Percentiles rank a stretch among this genome's conserved stretches.
phyloP scores from a whole-genome alignment of 2,888 invertebrate species.

The Blomia tropicalis region DNA sequence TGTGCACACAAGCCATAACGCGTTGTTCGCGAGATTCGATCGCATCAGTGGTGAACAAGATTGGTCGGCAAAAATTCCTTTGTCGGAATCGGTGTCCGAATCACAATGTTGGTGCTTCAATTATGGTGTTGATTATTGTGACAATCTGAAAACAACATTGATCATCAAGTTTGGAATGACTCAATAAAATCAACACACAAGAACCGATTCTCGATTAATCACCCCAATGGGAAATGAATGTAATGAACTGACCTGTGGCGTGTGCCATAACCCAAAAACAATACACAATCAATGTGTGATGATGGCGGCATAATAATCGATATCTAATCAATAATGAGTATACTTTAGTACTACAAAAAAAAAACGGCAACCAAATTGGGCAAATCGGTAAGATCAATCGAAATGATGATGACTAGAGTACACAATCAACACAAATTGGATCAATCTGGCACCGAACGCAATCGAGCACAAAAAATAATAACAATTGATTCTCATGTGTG shows the following conservation, averaged over 20 bases:
- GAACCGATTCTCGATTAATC: not conserved
- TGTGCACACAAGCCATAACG: not conserved
- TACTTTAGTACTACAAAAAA: not conserved
- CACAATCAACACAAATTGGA: not conserved
- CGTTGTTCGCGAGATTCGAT: not conserved
- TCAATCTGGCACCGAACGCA: not conserved
- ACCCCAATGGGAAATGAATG: not conserved
- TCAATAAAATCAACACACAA: not conserved
- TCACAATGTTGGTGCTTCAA: not conserved
- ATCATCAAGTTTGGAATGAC: not conserved
- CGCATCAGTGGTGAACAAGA: not conserved
- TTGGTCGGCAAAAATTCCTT: slow-evolving; percentile 13
- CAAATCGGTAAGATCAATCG: not conserved
- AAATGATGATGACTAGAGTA: not conserved
- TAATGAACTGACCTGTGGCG: not conserved
- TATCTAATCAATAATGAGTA: slow-evolving; percentile 7
- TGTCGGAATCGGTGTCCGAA: not conserved
- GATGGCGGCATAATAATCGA: not conserved
- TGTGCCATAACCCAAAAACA: not conserved
- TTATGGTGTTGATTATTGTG: slow-evolving; percentile 2
- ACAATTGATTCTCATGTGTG: too few relatives aligned
- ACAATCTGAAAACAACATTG: slow-evolving; percentile 4
- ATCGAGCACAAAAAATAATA: not conserved
- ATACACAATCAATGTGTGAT: not conserved
- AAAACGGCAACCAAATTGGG: not conserved